Evolutionary conservation across 2,888 invertebrate species (phyloP).

Genomic region (Agrochola circellaris): DNA sequence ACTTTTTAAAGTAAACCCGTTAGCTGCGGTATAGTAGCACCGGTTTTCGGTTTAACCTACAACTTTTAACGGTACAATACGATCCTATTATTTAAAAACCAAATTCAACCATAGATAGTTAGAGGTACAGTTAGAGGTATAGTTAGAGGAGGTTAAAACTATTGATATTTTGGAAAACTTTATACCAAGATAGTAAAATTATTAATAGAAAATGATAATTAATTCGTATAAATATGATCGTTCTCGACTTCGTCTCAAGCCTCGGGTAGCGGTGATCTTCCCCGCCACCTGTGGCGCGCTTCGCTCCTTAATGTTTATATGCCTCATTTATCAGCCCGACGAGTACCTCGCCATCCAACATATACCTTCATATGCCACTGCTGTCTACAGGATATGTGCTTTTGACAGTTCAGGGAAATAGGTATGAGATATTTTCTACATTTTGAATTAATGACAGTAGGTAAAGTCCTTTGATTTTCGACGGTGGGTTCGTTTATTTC

Average conservation of each 20-base stretch:
- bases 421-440: background rate
- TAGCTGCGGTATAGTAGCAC: background rate
- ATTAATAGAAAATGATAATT: slow-evolving; percentile 45
- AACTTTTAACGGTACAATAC: background rate
- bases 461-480: slow-evolving; percentile 4
- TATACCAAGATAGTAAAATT: background rate
- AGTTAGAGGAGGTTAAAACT: background rate
- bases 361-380: slow-evolving; percentile 18
- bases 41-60: slow-evolving; percentile 9
- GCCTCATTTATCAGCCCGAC: slow-evolving; percentile 60
- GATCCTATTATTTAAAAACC: background rate
- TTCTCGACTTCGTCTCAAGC: slow-evolving; percentile 1
- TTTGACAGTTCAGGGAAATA: slow-evolving; percentile 45
- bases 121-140: background rate
- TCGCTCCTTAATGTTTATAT: slow-evolving; percentile 51
- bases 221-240: slow-evolving; percentile 16
- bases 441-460: slow-evolving; percentile 24
- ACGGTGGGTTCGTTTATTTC: background rate
- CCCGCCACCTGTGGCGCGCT: slow-evolving; percentile 61
- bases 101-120: background rate
- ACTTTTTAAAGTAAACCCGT: slow-evolving; percentile 14
- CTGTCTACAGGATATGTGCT: slow-evolving; percentile 26
- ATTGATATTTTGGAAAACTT: slow-evolving; percentile 8
- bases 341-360: slow-evolving; percentile 27
- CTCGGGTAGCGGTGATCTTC: slow-evolving; percentile 30